Evolutionary conservation across 2,113 vertebrate genomes (phyloP).

Genomic region (Cyphotilapia sp.): DNA sequence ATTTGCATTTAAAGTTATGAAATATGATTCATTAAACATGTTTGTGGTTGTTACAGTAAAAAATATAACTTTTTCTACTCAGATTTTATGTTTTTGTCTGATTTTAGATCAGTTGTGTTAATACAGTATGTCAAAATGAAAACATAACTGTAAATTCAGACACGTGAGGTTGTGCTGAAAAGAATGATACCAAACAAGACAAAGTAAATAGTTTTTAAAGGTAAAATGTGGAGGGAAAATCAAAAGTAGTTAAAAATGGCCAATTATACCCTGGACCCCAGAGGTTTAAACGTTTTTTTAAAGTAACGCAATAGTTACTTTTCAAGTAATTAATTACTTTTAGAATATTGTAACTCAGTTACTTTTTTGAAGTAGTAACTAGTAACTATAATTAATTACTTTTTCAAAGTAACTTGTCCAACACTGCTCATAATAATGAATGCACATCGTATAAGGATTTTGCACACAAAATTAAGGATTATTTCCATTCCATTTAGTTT

Average conservation of each 20-base stretch:
- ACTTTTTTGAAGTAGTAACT: neutral
- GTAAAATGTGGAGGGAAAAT: neutral
- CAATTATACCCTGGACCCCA: neutral
- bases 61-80: neutral
- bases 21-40: neutral
- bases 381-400: neutral
- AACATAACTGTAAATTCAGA: neutral
- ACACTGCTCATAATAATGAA: neutral
- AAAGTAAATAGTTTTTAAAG: neutral
- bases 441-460: neutral
- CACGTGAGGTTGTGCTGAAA: neutral
- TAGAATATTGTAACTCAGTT: neutral
- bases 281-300: accelerated
- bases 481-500: neutral
- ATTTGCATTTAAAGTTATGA: no score
- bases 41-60: neutral
- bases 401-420: neutral
- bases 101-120: neutral
- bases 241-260: neutral
- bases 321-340: neutral
- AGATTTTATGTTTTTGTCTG: neutral
- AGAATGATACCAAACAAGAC: neutral
- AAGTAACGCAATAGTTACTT: neutral
- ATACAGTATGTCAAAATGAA: neutral
- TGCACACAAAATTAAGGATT: neutral